Evolutionary conservation across 2,797 vertebrate genomes (phyloP), one percentile per base, ranked within the genome.

Genomic region (Fringilla coelebs): DNA sequence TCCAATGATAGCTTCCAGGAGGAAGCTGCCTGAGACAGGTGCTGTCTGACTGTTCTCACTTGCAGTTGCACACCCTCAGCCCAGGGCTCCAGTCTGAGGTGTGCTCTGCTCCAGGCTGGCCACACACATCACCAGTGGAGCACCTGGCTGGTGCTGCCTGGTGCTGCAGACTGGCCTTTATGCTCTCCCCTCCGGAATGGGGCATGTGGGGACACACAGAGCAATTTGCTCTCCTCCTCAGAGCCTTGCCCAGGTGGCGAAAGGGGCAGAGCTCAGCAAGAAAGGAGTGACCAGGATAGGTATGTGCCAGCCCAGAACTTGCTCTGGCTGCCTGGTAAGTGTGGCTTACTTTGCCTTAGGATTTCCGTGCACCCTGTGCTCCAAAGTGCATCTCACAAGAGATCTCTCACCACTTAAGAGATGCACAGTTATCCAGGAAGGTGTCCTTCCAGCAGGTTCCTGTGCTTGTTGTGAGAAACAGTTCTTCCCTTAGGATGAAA

Each of bases 201-300:
- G 51, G 46, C 7, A 6, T 0, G 3, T 4, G 41, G 40, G 18
- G 49, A 55, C 38, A 40, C 16, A 61, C 0, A 1, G 48, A 78
- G 28, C 11, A 46, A 61, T 68, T 16, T 40, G 19, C 24, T 55
- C 54, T 32, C 18, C 17, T 82, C 29, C 49, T 55, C 0, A 0
- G n/a, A 83, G 43, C 25, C 63, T 73, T 80, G 38, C 25, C 52
- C 29, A 20, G 34, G 25, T 38, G 32, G 60, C 26, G 11, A 45
- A 76, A 76, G 11, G 5, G 20, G 48, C 29, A 70, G 60, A 76
- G 38, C 31, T 79, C 63, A 29, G 22, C 41, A 75, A 46, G 13
- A 45, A 72, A 65, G 31, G 15, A 46, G 26, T 66, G 62, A 87
- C 14, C 29, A 49, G 63, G 32, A 60, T 0, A 8, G 40, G 13